These are phyloP conservation scores for Wiebesia pumilae DNA, from an alignment of 1,140 invertebrate genomes.

Conservation along the genomic window DNA sequence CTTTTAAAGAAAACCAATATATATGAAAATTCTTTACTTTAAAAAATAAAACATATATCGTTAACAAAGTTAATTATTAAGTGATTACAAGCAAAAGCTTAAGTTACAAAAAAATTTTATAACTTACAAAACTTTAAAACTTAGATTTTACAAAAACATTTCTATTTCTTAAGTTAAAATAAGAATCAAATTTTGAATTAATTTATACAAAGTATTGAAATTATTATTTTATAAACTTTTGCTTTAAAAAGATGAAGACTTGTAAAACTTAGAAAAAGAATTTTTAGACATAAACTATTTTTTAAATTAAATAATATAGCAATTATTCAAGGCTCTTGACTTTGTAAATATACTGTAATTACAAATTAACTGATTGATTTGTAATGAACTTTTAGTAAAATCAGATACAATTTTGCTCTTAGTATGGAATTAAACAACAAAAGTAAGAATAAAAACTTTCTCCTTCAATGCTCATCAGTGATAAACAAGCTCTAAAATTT, in stretches of 20 bases:
- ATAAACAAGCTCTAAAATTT: too few relatives aligned
- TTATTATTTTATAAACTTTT: background rate
- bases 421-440: too few relatives aligned
- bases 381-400: too few relatives aligned
- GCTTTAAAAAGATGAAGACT: background rate
- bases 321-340: conserved; percentile 26
- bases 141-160: background rate
- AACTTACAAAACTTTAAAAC: too few relatives aligned
- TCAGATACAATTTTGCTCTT: too few relatives aligned
- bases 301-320: conserved; percentile 32
- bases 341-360: conserved; percentile 19
- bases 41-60: background rate
- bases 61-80: background rate
- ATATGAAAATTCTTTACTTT: conserved; percentile 30
- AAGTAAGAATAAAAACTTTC: too few relatives aligned
- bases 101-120: too few relatives aligned
- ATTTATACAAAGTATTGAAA: background rate
- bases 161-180: background rate
- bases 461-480: too few relatives aligned
- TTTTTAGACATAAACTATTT: conserved; percentile 13
- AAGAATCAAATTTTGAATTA: background rate
- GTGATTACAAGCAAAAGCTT: background rate
- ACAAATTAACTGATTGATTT: background rate
- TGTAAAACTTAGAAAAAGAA: background rate
- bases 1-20: conserved; percentile 11